Base-by-base conservation (phyloP, 2,113 vertebrate genomes). In the Glaucomys volans region DNA sequence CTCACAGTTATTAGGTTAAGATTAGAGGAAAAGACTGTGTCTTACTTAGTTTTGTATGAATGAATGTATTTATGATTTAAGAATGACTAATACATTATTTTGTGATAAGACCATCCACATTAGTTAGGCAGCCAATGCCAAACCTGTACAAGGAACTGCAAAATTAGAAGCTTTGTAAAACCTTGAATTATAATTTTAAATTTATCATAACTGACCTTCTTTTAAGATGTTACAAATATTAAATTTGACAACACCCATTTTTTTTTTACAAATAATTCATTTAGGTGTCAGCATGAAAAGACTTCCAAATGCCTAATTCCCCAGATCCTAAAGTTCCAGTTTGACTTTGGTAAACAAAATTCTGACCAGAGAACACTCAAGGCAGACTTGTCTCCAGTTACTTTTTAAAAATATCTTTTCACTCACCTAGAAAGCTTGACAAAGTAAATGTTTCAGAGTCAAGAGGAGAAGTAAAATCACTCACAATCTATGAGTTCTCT, bases 141-240 rank as follows among this genome's bases (percentile, higher is more conserved):
- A 97, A 83, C 0, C 35, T 88, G 71, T 59, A 69, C 52, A 66
- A 96, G 13, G 30, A 91, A 44, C 8, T 35, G 81, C 71, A 92
- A 96, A 90, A 50, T 89, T 17, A 92, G n/a, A 74, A 32, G 22
- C 5, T 89, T 93, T 88, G 11, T 74, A 94, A 95, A 91, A 92
- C 1, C 24, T 92, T 8, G 35, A 77, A 77, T 89, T 86, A 86
- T 42, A 84, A 81, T 37, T 96, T 80, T 24, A 95, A 89, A 47
- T 1, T 47, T 79, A 94, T 16, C 11, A 81, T 91, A 85, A 30
- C 76, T 95, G 87, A 76, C 8, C 92, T 94, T 87, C 57, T 76
- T 66, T 59, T 85, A 59, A 82, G 18, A 30, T 95, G 0, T 71
- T 76, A 54, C 81, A 86, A 92, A 75, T 76, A 90, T 59, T 95